These are phyloP conservation scores for Caenorhabditis zanzibari DNA, from an alignment of 2,888 invertebrate species.

Conservation along the genomic window DNA sequence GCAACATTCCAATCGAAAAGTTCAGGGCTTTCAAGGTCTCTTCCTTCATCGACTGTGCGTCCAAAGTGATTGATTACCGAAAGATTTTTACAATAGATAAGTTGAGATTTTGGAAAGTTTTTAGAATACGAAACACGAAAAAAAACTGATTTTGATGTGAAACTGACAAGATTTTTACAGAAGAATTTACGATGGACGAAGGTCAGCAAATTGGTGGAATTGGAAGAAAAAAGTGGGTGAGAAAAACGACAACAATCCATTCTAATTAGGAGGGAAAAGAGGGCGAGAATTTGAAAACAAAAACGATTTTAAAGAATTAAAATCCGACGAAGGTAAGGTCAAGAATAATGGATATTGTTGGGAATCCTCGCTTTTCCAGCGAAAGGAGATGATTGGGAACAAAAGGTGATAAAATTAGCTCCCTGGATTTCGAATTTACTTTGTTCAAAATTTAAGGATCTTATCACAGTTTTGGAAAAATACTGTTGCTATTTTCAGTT, in stretches of 20 bases:
- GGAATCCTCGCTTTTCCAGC: not conserved
- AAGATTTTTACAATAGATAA: slow-evolving; percentile 49
- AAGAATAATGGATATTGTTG: slow-evolving; percentile 9
- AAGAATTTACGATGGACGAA: slow-evolving; percentile 16
- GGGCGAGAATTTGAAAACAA: slow-evolving; percentile 39
- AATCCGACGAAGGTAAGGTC: slow-evolving; percentile 19
- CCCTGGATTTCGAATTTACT: too few species aligned
- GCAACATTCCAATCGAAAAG: slow-evolving; percentile 57
- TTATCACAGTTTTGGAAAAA: too few species aligned
- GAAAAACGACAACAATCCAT: slow-evolving; percentile 32
- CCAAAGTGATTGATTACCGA: slow-evolving; percentile 54
- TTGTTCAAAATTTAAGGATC: too few species aligned
- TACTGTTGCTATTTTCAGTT: too few species aligned
- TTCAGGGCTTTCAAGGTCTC: slow-evolving; percentile 63
- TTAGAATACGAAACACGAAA: slow-evolving; percentile 6
- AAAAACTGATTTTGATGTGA: slow-evolving; percentile 45
- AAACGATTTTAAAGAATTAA: slow-evolving; percentile 37
- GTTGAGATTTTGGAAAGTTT: slow-evolving; percentile 25
- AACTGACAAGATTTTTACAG: slow-evolving; percentile 32
- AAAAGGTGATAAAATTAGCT: too few species aligned
- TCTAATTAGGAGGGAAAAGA: slow-evolving; percentile 38
- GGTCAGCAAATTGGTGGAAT: slow-evolving; percentile 29
- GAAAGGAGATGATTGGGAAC: not conserved
- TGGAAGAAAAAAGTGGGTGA: slow-evolving; percentile 30
- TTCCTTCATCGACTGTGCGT: not conserved